Conservation (phyloP, 1,140 invertebrate genomes). For the Atopsyche davidsoni region DNA sequence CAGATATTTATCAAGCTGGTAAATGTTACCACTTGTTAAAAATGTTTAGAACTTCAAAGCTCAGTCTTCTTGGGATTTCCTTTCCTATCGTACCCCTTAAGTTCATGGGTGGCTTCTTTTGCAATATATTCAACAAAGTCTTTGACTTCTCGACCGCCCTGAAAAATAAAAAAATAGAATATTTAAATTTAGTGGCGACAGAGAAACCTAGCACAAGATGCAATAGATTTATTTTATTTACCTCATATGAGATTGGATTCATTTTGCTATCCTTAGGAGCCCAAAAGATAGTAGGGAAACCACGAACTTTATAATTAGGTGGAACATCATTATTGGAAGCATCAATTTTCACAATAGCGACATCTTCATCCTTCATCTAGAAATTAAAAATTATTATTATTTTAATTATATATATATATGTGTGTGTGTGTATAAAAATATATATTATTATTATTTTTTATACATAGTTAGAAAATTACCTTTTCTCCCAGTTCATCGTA, state of each 20-base stretch:
- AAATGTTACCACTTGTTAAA: constrained; percentile 27
- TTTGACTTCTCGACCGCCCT: constrained; percentile 88
- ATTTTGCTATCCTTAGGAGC: constrained; percentile 77
- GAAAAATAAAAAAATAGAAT: constrained; percentile 37
- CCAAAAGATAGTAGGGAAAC: constrained; percentile 98
- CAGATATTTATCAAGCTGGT: constrained; percentile 22
- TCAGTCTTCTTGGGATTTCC: constrained; percentile 82
- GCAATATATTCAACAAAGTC: constrained; percentile 97
- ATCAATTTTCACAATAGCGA: constrained; percentile 96
- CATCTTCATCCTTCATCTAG: constrained; percentile 77
- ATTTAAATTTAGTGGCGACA: not conserved
- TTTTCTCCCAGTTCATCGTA: constrained; percentile 93
- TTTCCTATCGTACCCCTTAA: constrained; percentile 82
- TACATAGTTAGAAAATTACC: constrained; percentile 38
- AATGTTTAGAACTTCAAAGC: constrained; percentile 35
- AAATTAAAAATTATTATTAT: constrained; percentile 17
- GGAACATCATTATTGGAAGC: constrained; percentile 98
- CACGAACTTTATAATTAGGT: constrained; percentile 82
- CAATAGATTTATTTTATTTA: constrained; percentile 32
- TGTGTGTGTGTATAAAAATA: not conserved
- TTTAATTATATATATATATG: not conserved
- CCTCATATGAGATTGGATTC: constrained; percentile 85
- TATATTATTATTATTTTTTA: not conserved
- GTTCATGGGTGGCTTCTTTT: constrained; percentile 81
- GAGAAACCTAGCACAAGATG: not conserved